phyloP scores from a whole-genome alignment of 2,797 vertebrate genomes.

The Sorex maritimensis region DNA sequence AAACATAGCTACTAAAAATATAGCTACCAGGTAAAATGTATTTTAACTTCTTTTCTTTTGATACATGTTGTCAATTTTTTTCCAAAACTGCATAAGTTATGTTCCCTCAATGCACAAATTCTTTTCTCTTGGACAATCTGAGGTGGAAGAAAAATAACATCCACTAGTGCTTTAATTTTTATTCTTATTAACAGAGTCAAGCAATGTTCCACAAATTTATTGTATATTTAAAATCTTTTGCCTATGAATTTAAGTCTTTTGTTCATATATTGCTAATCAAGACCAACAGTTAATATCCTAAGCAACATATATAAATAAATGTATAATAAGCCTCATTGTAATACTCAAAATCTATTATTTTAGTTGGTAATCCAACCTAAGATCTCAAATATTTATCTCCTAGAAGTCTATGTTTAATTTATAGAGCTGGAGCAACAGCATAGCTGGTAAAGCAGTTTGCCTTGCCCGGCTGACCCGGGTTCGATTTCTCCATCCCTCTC shows the following conservation, averaged over 20 bases:
- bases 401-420: constrained; percentile 2
- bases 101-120: neutral
- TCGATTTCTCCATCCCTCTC: no score
- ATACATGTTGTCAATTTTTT: constrained; percentile 26
- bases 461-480: no score
- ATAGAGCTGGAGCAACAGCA: no score
- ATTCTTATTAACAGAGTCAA: constrained; percentile 59
- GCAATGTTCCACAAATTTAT: constrained; percentile 18
- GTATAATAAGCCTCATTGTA: constrained; percentile 36
- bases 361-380: constrained; percentile 37
- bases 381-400: neutral
- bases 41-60: neutral
- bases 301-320: constrained; percentile 33
- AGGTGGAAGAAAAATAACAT: neutral
- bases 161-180: constrained; percentile 35
- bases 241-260: constrained; percentile 23
- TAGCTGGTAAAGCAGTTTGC: no score
- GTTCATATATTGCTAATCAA: constrained; percentile 46
- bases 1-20: no score
- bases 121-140: constrained; percentile 31
- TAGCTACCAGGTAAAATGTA: neutral
- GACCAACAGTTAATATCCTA: constrained; percentile 58
- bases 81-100: neutral
- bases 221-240: constrained; percentile 56
- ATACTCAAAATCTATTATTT: constrained; percentile 60